Evolutionary conservation across 1,140 invertebrate species (phyloP).

Genomic region (Drosophila pandora): DNA sequence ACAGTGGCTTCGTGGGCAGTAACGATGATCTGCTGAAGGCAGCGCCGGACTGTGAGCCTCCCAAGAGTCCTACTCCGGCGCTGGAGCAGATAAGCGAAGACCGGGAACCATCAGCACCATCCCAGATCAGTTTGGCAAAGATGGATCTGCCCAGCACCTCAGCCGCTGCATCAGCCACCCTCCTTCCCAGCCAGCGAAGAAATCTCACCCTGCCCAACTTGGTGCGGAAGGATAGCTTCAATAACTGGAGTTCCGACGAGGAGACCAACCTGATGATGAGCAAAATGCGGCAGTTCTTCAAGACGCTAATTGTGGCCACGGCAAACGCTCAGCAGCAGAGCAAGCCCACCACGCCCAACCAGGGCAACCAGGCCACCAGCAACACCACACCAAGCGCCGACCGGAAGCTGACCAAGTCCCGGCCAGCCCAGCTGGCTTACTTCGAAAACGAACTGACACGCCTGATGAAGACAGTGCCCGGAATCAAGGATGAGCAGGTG

Average conservation of each 20-base stretch:
- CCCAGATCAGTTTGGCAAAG: conserved; percentile 64
- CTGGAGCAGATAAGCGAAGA: conserved; percentile 77
- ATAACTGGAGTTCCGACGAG: conserved; percentile 96
- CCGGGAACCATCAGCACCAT: conserved; percentile 65
- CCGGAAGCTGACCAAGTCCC: conserved; percentile 44
- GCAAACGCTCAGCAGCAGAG: conserved; percentile 85
- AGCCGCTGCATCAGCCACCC: not conserved
- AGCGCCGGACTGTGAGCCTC: conserved; percentile 84
- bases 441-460: conserved; percentile 95
- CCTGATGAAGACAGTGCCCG: conserved; percentile 96
- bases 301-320: conserved; percentile 91
- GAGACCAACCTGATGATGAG: conserved; percentile 98
- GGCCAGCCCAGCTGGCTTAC: conserved; percentile 93
- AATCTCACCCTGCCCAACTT: conserved; percentile 74
- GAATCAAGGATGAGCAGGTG: conserved; percentile 94
- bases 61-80: conserved; percentile 67
- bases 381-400: conserved; percentile 82
- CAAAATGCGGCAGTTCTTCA: conserved; percentile 96
- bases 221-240: conserved; percentile 93
- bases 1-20: conserved; percentile 94
- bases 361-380: conserved; percentile 85
- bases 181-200: conserved; percentile 8
- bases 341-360: conserved; percentile 84
- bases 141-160: conserved; percentile 61
- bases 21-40: conserved; percentile 92